Conservation (phyloP, 2,113 vertebrate genomes). For the Apodemus speciosus region DNA sequence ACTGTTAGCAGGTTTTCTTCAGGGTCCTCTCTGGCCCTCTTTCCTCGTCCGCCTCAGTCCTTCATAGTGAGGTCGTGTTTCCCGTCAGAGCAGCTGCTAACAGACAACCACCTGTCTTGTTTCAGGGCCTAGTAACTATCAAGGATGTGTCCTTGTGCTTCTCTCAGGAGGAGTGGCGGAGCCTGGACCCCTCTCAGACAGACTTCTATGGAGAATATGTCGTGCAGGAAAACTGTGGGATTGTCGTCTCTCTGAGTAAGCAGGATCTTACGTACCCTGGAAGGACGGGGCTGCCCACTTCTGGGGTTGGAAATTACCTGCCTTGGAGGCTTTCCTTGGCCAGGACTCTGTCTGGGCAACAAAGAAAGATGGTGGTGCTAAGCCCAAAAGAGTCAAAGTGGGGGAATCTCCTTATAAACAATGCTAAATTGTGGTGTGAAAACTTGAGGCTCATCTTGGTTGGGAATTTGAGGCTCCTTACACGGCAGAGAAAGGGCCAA, state of each 20-base stretch:
- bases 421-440: slow-evolving; percentile 22
- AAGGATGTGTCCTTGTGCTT: slow-evolving; percentile 80
- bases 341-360: not conserved
- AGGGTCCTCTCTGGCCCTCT: not conserved
- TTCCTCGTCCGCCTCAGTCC: not conserved
- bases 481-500: not conserved
- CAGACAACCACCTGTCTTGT: slow-evolving; percentile 57
- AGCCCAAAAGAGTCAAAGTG: slow-evolving; percentile 34
- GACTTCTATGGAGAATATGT: slow-evolving; percentile 82
- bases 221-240: slow-evolving; percentile 81
- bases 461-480: slow-evolving; percentile 26
- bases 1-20: slow-evolving; percentile 27
- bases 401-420: slow-evolving; percentile 14
- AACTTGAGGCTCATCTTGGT: slow-evolving; percentile 11
- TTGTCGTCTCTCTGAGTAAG: slow-evolving; percentile 81
- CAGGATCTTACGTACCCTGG: slow-evolving; percentile 11
- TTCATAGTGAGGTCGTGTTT: slow-evolving; percentile 32
- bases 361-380: slow-evolving; percentile 24
- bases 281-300: not conserved
- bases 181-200: slow-evolving; percentile 79
- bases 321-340: not conserved
- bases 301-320: not conserved
- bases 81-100: slow-evolving; percentile 43
- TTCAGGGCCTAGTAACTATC: slow-evolving; percentile 81
- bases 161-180: slow-evolving; percentile 81